Conservation (phyloP, 2,113 vertebrate genomes). For the Hoplias malabaricus region DNA sequence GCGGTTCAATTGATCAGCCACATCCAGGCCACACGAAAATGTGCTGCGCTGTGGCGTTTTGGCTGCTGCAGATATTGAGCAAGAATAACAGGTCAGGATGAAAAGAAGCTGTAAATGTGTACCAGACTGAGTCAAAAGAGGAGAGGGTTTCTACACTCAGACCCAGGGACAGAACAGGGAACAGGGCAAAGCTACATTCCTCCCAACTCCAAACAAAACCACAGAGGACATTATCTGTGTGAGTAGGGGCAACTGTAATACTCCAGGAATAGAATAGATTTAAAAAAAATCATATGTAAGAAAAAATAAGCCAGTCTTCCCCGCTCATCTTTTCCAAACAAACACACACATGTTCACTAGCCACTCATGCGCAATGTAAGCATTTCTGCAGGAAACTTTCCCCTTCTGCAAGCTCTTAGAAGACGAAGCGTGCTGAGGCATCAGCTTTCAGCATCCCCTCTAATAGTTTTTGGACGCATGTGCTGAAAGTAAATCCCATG, state of each 20-base stretch:
- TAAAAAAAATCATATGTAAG: conserved; percentile 58
- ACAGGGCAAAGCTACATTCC: not conserved
- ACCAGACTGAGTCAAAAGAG: conserved; percentile 54
- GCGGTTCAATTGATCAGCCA: conserved; percentile 56
- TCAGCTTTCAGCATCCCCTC: conserved; percentile 59
- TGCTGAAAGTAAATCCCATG: conserved; percentile 63
- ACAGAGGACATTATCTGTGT: not conserved
- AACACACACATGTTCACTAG: conserved; percentile 13
- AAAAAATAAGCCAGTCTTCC: conserved; percentile 60
- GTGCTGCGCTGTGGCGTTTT: conserved; percentile 38
- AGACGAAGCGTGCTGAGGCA: conserved; percentile 43
- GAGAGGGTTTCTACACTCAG: conserved; percentile 54
- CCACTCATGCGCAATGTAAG: conserved; percentile 53
- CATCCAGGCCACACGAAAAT: conserved; percentile 57
- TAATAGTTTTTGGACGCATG: conserved; percentile 63
- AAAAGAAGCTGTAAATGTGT: conserved; percentile 44
- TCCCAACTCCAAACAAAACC: not conserved
- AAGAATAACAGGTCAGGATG: conserved; percentile 43
- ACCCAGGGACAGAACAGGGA: not conserved
- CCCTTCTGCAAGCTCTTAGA: conserved; percentile 52
- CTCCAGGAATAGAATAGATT: conserved; percentile 20
- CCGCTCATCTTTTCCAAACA: conserved; percentile 25
- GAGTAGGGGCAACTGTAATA: conserved; percentile 42
- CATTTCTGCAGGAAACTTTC: conserved; percentile 55
- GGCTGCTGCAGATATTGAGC: conserved; percentile 31